A percentile compares a stretch with the other conserved stretches of the same genome.
phyloP scores from a whole-genome alignment of 2,888 invertebrate species.

The Antheraea yamamai region DNA sequence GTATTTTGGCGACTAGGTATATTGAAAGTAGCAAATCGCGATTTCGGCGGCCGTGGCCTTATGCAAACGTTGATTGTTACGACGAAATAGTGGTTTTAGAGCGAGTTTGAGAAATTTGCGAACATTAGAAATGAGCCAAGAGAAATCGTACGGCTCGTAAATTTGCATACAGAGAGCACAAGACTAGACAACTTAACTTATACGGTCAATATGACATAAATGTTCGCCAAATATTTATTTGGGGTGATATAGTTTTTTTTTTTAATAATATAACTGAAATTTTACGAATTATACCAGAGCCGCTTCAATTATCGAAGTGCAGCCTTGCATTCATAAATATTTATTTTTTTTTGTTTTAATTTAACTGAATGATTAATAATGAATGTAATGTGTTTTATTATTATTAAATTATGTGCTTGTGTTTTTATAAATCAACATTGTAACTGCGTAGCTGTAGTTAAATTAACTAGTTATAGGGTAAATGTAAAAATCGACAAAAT shows the following conservation, averaged over 20 bases:
- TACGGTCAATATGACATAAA: neutral
- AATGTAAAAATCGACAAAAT: slow-evolving; percentile 42
- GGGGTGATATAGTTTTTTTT: neutral
- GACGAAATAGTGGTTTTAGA: slow-evolving; percentile 35
- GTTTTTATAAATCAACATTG: slow-evolving; percentile 5
- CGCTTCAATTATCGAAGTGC: neutral
- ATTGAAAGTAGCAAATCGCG: slow-evolving; percentile 42
- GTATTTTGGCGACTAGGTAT: slow-evolving; percentile 37
- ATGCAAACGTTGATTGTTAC: slow-evolving; percentile 48
- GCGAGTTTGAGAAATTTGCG: slow-evolving; percentile 39
- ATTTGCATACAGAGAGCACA: slow-evolving; percentile 19
- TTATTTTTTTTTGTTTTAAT: neutral
- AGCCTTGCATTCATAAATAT: neutral
- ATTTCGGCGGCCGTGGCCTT: slow-evolving; percentile 51
- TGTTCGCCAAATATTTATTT: slow-evolving; percentile 8
- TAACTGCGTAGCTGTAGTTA: slow-evolving; percentile 11
- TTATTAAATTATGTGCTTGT: neutral
- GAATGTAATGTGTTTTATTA: neutral
- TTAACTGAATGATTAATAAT: neutral
- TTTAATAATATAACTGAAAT: neutral
- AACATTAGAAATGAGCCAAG: slow-evolving; percentile 38
- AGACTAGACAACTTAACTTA: slow-evolving; percentile 15
- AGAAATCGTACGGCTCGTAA: slow-evolving; percentile 23
- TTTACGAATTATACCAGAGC: neutral
- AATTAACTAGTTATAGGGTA: slow-evolving; percentile 22